These are phyloP conservation scores for Kryphioiulus occultus DNA, from an alignment of 2,888 invertebrate species.

Conservation along the genomic window DNA sequence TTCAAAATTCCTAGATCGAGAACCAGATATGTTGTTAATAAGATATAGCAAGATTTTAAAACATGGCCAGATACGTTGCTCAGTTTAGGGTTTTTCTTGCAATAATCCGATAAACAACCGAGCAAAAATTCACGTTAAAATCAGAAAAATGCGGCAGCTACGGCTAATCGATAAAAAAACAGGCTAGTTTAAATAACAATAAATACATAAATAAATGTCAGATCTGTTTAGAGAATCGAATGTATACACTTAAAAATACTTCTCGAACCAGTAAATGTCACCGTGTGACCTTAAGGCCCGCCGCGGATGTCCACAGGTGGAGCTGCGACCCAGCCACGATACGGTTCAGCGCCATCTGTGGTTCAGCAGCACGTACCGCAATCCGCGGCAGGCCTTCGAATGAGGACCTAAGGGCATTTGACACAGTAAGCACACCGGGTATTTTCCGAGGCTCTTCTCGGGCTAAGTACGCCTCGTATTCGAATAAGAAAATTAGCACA, in stretches of 20 bases:
- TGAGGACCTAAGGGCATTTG: background rate
- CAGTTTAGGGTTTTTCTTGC: no score
- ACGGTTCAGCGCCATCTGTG: background rate
- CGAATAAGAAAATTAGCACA: background rate
- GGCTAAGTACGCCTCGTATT: background rate
- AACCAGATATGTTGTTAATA: no score
- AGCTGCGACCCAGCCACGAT: background rate
- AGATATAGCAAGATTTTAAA: background rate
- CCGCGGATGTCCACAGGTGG: background rate
- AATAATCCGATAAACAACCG: background rate
- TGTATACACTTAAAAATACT: background rate
- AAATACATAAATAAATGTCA: constrained; percentile 23
- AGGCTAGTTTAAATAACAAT: constrained; percentile 8
- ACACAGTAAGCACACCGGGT: background rate
- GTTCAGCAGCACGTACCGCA: no score
- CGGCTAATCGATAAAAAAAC: background rate
- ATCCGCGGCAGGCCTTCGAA: background rate
- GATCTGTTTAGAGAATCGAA: background rate
- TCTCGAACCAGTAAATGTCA: background rate
- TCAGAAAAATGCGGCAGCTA: background rate
- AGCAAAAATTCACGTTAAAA: background rate
- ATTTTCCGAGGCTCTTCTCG: background rate
- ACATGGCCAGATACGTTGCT: background rate
- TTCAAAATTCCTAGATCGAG: background rate
- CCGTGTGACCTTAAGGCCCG: background rate